Evolutionary conservation across 2,113 vertebrate genomes (phyloP), one percentile per base, ranked within the genome.

Genomic region (Neotoma lepida): DNA sequence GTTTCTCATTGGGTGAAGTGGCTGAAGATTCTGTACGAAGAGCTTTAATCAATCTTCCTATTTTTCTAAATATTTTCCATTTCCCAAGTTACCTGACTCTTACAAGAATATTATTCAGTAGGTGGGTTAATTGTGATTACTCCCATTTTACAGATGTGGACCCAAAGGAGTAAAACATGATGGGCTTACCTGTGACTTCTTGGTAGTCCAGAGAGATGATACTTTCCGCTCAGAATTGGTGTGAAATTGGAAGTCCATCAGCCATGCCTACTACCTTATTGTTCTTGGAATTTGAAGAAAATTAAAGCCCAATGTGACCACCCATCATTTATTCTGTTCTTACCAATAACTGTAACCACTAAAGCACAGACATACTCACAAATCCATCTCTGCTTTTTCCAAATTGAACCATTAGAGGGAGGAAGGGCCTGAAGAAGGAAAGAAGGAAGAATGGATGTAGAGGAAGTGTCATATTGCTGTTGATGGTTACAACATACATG

Each of bases 41-140:
- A 94, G 7, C 84, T 35, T 88, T 61, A 64, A 41, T 73, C 39
- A 77, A n/a, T 89, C 7, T 61, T 73, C 54, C 41, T 1, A 39
- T 44, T 44, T 94, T 88, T 30, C 15, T 89, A 80, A 96, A 80
- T 64, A 73, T 89, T 92, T 94, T 15, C 49, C 20, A 41, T 95
- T 89, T 94, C 86, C 39, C 58, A 85, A 90, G 30, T 80, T 49
- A 87, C 33, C 12, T 54, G 9, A 93, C 76, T 63, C 46, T 93
- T 76, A 35, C 9, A 90, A 93, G 26, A 87, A 66, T 91, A 51
- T 30, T 84, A 49, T 91, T 86, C 70, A 35, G 14, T 26, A 95
- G 61, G 24, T 86, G 78, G 7, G 10, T 74, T 88, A 86, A 76
- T 93, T 86, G 64, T 39, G 66, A 39, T n/a, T n/a, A 73, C 82